Base-by-base conservation (phyloP, 2,113 vertebrate genomes). In the Bufo bufo region DNA sequence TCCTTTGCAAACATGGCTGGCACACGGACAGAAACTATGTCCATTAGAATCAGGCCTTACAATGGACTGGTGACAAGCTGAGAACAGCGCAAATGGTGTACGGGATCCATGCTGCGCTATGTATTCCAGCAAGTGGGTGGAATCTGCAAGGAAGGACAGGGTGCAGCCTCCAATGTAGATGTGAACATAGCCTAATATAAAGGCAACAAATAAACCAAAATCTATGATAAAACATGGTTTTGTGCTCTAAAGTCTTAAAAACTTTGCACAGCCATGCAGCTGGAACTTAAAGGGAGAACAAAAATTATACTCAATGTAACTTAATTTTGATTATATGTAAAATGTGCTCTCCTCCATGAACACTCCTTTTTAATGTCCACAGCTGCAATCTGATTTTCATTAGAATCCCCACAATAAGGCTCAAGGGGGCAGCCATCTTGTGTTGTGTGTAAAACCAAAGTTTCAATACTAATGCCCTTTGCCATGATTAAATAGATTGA, bases 401-500 rank as follows among this genome's bases (percentile, higher is more conserved):
- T 85, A 71, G 52, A 59, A 58, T 74, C 71, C 52, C 71, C 84
- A 74, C 59, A 75, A 85, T 85, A 85, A 85, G 69, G 45, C 69
- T 75, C 84, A 75, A 45, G 71, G 63, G 84, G 52, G 71, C 52
- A 85, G 69, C 84, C 84, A 85, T 85, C 52, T 59, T 59, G 69
- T 84, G 82, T 65, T 84, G 45, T 69, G 49, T 71, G 50, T 56
- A 59, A 75, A 85, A 74, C 69, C 23, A 85, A 85, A 75, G 52
- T 85, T 85, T 85, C 52, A 75, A 75, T 85, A 74, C 84, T 75
- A 85, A 72, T 85, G 84, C 71, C 82, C 82, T 84, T 84, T 84
- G 82, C 82, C 82, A 84, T 84, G 82, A 84, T 84, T 84, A 84
- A 84, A 84, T 84, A 84, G 82, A 84, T 84, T 84, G 82, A 84